Percentiles rank a stretch among this genome's conserved stretches.
These are phyloP conservation scores for Anas bahamensis DNA, from an alignment of 2,797 vertebrate genomes.

Conservation along the genomic window DNA sequence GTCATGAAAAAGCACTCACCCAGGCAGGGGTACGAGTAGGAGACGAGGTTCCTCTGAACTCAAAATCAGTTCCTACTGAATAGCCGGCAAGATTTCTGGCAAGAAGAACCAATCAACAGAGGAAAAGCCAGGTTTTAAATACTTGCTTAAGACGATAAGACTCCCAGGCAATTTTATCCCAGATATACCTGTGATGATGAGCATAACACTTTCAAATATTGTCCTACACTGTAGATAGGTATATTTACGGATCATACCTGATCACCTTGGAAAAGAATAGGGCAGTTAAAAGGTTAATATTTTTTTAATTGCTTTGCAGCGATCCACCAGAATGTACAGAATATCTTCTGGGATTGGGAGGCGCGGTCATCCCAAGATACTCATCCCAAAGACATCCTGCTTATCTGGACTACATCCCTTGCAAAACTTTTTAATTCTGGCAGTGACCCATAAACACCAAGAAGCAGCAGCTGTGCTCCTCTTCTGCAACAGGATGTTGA, in stretches of 20 bases:
- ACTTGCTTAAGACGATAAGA: background rate
- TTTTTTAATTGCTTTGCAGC: background rate
- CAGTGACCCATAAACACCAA: slow-evolving; percentile 25
- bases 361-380: background rate
- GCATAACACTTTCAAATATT: background rate
- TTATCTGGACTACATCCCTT: slow-evolving; percentile 47
- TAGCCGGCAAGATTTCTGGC: background rate
- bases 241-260: background rate
- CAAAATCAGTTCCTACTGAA: background rate
- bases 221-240: background rate
- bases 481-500: slow-evolving; percentile 35
- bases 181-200: background rate
- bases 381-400: slow-evolving; percentile 19
- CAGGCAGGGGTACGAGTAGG: background rate
- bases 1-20: background rate
- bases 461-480: slow-evolving; percentile 46
- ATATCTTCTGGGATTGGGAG: slow-evolving; percentile 12
- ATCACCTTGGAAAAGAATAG: background rate
- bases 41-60: background rate
- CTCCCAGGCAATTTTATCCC: background rate
- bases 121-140: background rate
- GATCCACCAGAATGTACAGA: background rate
- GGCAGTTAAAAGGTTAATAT: background rate
- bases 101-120: background rate
- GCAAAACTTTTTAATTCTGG: slow-evolving; percentile 42